Percentiles rank a stretch among this genome's conserved stretches.
phyloP scores from a whole-genome alignment of 2,113 vertebrate species.

The Pseudonaja textilis region DNA sequence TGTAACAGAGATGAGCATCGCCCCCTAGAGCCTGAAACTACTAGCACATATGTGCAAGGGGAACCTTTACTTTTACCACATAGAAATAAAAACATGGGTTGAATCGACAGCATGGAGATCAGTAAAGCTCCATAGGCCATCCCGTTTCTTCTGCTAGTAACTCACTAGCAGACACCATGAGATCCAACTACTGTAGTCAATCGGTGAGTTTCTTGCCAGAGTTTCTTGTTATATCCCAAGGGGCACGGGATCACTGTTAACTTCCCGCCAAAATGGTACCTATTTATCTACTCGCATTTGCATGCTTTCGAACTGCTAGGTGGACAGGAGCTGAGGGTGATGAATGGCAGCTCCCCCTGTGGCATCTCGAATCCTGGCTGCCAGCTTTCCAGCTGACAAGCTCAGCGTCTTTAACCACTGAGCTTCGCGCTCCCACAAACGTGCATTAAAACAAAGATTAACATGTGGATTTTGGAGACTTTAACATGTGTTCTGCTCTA shows the following conservation, averaged over 20 bases:
- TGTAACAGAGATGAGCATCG: too few species aligned
- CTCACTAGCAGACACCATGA: not conserved
- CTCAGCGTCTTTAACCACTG: not conserved
- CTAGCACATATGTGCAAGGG: too few species aligned
- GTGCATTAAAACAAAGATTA: too few species aligned
- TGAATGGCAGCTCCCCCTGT: not conserved
- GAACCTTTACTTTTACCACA: too few species aligned
- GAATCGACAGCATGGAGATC: not conserved
- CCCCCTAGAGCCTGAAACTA: too few species aligned
- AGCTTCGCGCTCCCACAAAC: not conserved
- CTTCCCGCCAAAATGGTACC: not conserved
- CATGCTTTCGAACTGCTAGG: not conserved
- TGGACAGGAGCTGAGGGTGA: not conserved
- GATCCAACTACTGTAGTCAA: not conserved
- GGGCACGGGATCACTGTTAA: not conserved
- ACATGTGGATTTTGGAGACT: not conserved
- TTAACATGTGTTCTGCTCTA: fast-evolving
- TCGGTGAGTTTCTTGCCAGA: not conserved
- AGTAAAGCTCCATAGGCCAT: not conserved
- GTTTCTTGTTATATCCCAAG: too few species aligned
- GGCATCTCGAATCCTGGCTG: not conserved
- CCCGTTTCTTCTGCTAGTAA: not conserved
- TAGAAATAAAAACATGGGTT: not conserved
- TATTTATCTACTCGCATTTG: not conserved
- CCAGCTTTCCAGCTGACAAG: not conserved